Percentiles rank a stretch among this genome's conserved stretches.
phyloP scores from a whole-genome alignment of 2,797 vertebrate genomes.

The Spinus olivaceus region DNA sequence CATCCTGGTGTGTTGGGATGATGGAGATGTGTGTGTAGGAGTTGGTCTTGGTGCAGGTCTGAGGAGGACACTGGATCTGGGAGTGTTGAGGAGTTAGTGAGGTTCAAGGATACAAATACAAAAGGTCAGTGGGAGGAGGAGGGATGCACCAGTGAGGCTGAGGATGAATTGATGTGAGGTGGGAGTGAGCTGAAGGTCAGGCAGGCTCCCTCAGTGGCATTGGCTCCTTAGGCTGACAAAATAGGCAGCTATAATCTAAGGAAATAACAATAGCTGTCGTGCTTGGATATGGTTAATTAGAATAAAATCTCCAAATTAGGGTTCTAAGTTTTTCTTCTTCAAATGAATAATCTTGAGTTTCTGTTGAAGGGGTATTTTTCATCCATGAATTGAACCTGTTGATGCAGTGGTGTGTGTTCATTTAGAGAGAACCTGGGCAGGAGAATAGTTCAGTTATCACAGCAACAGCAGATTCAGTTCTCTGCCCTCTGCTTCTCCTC shows the following conservation, averaged over 20 bases:
- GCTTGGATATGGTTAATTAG: neutral
- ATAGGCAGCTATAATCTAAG: neutral
- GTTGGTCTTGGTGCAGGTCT: neutral
- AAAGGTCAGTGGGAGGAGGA: accelerated
- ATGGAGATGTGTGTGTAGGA: neutral
- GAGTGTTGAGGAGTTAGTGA: neutral
- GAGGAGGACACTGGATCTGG: neutral
- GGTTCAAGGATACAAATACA: neutral
- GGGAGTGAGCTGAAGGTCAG: neutral
- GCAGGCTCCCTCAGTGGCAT: neutral
- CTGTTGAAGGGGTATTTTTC: neutral
- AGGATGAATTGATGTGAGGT: neutral
- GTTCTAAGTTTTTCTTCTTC: neutral
- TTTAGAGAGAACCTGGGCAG: neutral
- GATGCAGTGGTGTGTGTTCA: neutral
- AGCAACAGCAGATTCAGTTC: neutral
- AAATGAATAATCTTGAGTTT: neutral
- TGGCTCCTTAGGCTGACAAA: neutral
- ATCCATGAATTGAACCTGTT: neutral
- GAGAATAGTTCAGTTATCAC: neutral
- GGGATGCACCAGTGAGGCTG: accelerated
- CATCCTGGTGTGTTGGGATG: neutral
- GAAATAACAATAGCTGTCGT: neutral
- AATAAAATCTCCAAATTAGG: neutral
- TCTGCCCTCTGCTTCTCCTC: neutral